Evolutionary conservation across 2,888 invertebrate species (phyloP).

Genomic region (Perithous albicinctus): DNA sequence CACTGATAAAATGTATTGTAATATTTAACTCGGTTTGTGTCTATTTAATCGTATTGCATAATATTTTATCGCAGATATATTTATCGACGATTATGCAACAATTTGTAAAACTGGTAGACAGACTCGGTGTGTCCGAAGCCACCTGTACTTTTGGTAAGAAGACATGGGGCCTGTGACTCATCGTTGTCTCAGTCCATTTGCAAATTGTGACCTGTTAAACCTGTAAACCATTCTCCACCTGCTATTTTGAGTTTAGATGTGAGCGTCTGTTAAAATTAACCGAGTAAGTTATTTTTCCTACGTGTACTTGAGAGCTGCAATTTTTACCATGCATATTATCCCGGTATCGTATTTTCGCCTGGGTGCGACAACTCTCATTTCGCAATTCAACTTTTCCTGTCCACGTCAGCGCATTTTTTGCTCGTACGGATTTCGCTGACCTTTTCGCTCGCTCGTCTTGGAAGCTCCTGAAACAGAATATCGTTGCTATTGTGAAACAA

Average conservation of each 20-base stretch:
- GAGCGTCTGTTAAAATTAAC: background rate
- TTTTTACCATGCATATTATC: slow-evolving; percentile 15
- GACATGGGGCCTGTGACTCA: slow-evolving; percentile 18
- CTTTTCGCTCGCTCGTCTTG: slow-evolving; percentile 32
- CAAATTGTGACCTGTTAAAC: slow-evolving; percentile 33
- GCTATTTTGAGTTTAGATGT: slow-evolving; percentile 7
- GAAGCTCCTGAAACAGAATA: slow-evolving; percentile 15
- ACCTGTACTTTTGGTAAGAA: slow-evolving; percentile 59
- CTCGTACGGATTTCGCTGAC: slow-evolving; percentile 53
- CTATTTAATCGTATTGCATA: slow-evolving; percentile 11
- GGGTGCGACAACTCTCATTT: slow-evolving; percentile 7
- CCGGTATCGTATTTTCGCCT: background rate
- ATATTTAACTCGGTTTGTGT: background rate
- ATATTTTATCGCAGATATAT: slow-evolving; percentile 12
- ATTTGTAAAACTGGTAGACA: slow-evolving; percentile 41
- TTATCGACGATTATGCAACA: slow-evolving; percentile 30
- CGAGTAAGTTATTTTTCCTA: slow-evolving; percentile 1
- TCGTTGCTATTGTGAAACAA: slow-evolving; percentile 18
- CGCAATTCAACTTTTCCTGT: slow-evolving; percentile 24
- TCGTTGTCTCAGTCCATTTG: slow-evolving; percentile 34
- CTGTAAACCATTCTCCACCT: background rate
- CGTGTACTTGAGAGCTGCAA: background rate
- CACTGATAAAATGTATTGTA: background rate
- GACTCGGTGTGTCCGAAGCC: slow-evolving; percentile 22
- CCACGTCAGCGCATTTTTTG: slow-evolving; percentile 42